Evolutionary conservation across 2,797 vertebrate genomes (phyloP), one percentile per base, ranked within the genome.

Genomic region (Discoglossus pictus): DNA sequence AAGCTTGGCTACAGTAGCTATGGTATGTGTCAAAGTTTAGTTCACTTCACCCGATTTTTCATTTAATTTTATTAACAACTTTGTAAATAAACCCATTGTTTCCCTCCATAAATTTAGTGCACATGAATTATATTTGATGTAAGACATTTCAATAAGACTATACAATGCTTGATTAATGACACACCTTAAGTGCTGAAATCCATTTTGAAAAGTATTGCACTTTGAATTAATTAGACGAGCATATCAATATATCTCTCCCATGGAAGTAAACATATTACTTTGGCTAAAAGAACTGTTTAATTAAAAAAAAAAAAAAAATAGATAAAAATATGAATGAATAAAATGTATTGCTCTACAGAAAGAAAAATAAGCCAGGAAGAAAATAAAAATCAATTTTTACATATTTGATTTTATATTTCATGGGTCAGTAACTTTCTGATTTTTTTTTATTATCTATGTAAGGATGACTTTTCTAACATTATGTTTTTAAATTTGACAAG

Each of bases 401-500:
- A 40, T 46, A 20, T 46, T 46, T 18, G 18, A 6, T 75, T 64
- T 34, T 65, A 73, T 72, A 70, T 55, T 72, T 65, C 76, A 77
- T 79, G 13, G 46, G 23, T 78, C 72, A 61, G 42, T 35, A 46
- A 58, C 43, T 59, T 75, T n/a, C n/a, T 38, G 61, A 58, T 76
- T 60, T 79, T 61, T 73, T 62, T 42, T 54, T 62, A 12, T 38
- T 38, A 70, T 54, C 55, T 65, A 53, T 76, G 65, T 66, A 78
- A 73, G 58, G 66, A 75, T 84, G 84, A 86, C 82, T 88, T 86
- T 84, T 82, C 72, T 82, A 88, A 85, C 84, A 86, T 83, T 87
- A 78, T 88, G 84, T 85, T 87, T 88, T 89, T 78, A 79, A 80
- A 83, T 80, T 81, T 80, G 83, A 82, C 79, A 87, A 87, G 82